Evolutionary conservation across 1,140 invertebrate genomes (phyloP), one percentile per base, ranked within the genome.

Genomic region (Wiebesia pumilae): DNA sequence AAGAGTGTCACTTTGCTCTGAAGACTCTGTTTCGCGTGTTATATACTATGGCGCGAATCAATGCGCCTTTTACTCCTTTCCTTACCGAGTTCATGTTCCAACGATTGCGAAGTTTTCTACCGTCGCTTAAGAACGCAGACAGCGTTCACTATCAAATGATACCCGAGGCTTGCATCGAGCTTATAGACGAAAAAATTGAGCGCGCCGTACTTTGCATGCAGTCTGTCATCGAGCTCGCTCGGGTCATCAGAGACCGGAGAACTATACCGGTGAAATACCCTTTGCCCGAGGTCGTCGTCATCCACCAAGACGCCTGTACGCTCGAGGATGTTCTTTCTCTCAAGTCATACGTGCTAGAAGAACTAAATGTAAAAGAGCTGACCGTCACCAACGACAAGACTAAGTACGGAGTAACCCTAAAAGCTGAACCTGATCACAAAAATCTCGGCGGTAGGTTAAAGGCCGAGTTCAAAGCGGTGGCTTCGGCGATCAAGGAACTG

Each of bases 41-140:
- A 21, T 97, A 97, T 89, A 96, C 97, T 78, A 98, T 99, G 96
- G 96, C 97, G 0, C 95, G 97, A 89, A 96, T 99, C 67, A 99
- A 99, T 96, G 97, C 99, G 12, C 98, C 99, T 0, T 99, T 99
- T 93, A 99, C 98, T 9, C 99, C 99, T 2, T 99, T 99, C 93
- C 94, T 99, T 30, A 97, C 98, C 30, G 99, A 99, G 93, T 96
- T 97, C 43, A 99, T 99, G 96, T 99, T 98, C 93, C 97, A 99
- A 92, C 97, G 97, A 81, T 92, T 99, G 85, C 95, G 95, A 62
- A 94, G 95, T 88, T 89, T 96, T 89, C 93, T 92, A 82, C 92
- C 89, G 84, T 89, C 88, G 81, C 90, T 90, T 24, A 85, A 90
- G 10, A 94, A 95, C 51, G 92, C 94, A 67, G 96, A 96, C 40